These are phyloP conservation scores for Bungarus multicinctus DNA, from an alignment of 2,113 vertebrate genomes.

Conservation along the genomic window DNA sequence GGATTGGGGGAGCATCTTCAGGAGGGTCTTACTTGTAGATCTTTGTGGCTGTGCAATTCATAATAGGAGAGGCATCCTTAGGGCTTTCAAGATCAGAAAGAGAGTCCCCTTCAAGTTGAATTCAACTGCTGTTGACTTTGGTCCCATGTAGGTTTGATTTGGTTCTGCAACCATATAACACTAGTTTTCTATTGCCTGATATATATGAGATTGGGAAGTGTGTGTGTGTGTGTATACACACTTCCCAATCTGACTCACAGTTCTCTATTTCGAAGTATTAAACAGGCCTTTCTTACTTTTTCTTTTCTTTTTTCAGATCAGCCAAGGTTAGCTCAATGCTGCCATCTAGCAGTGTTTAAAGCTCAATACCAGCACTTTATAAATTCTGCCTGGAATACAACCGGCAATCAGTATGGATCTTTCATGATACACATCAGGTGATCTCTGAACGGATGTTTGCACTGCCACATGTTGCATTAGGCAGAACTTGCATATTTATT, in stretches of 20 bases:
- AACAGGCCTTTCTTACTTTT: neutral
- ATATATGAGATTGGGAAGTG: too few species aligned
- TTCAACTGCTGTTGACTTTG: neutral
- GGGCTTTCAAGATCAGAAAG: neutral
- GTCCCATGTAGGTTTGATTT: neutral
- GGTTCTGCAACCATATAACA: neutral
- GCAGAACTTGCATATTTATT: neutral
- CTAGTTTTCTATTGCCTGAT: neutral
- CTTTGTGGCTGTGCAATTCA: neutral
- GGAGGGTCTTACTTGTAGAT: neutral
- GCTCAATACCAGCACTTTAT: neutral
- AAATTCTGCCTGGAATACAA: neutral
- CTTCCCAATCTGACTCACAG: neutral
- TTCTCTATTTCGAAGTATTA: neutral
- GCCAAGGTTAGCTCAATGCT: neutral
- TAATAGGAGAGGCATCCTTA: neutral
- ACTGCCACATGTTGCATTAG: neutral
- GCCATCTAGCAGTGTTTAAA: neutral
- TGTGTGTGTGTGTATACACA: too few species aligned
- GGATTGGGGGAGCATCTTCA: neutral
- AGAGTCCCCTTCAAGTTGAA: neutral
- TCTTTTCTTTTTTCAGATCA: neutral
- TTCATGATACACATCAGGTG: neutral
- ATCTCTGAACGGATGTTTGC: neutral
- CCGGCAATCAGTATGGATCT: neutral